These are phyloP conservation scores for Acanthornis magna DNA, from an alignment of 2,797 vertebrate genomes.

Conservation along the genomic window DNA sequence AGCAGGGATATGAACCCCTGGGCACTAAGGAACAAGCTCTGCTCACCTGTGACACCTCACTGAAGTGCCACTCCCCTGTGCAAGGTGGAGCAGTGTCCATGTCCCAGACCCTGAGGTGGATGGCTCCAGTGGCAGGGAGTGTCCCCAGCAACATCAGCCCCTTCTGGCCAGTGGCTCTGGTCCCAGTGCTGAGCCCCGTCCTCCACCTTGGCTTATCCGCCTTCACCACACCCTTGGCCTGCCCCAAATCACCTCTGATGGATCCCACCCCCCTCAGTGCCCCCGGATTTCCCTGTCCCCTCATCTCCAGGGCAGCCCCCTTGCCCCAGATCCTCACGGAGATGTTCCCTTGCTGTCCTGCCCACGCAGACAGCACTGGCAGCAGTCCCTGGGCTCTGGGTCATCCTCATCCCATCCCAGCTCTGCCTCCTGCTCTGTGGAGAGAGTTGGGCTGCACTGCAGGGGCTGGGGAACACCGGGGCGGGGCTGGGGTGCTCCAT, in stretches of 20 bases:
- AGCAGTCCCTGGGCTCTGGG: not conserved
- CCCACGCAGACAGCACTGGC: fast-evolving
- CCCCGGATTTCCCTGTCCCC: not conserved
- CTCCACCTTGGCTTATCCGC: not conserved
- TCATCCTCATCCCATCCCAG: not conserved
- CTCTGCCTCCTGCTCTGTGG: not conserved
- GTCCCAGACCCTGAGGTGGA: not conserved
- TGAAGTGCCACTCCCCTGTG: not conserved
- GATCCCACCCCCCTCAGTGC: not conserved
- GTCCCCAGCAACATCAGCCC: not conserved
- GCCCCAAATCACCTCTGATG: not conserved
- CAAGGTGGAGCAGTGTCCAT: not conserved
- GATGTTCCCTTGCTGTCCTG: not conserved
- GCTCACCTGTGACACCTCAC: not conserved
- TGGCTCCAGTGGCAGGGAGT: not conserved
- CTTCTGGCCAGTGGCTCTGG: too few species aligned
- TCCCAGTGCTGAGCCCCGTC: not conserved
- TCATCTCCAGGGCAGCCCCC: not conserved
- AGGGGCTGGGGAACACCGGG: fast-evolving
- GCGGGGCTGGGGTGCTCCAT: not conserved
- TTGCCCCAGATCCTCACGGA: fast-evolving
- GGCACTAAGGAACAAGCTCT: not conserved
- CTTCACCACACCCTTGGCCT: not conserved
- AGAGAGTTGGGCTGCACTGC: not conserved
- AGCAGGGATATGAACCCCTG: not conserved